Evolutionary conservation across 2,888 invertebrate genomes (phyloP), one percentile per base, ranked within the genome.

Genomic region (Helleia helle): DNA sequence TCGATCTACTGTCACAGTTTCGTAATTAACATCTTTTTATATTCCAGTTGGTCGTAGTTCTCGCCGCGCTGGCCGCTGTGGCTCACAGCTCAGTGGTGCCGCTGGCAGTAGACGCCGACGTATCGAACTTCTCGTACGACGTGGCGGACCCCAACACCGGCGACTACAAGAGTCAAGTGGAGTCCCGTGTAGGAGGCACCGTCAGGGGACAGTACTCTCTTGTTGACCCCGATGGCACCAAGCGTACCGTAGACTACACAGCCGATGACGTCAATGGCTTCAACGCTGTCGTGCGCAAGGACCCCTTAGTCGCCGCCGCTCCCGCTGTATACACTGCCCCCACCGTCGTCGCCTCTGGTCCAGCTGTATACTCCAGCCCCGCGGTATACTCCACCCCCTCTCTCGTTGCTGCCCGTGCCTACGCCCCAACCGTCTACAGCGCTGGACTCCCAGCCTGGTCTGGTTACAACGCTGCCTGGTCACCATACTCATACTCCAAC

Each of bases 51-150:
- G 52, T 66, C 49, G 70, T 48, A 56, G 69, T 50, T 55, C 67
- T 80, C 59, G 62, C 87, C 62, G 61, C 87, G 63, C 52, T 76
- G 49, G 73, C 66, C 55, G 72, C 71, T 51, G 62, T 61, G 51
- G 72, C 68, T 51, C 76, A 72, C 50, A 59, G 70, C 58, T 79
- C 75, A 44, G 87, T 86, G 56, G 77, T 81, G 62, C 86, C 86
- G 53, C 71, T 86, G 50, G 86, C 46, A 43, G 38, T 37, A 41
- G 69, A 66, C 68, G 57, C 72, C 67, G 71, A 73, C 62, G 76
- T 74, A 69, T 68, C 59, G 57, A 80, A 75, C 68, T 83, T 80
- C 71, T 75, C 81, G 3, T 83, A 83, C 55, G 79, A 79, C 14
- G 70, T 81, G 13, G 63, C 72, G 40, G 81, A 80, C 53, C 58